Conservation (phyloP, 2,797 vertebrate genomes). For the Pipistrellus pipistrellus region DNA sequence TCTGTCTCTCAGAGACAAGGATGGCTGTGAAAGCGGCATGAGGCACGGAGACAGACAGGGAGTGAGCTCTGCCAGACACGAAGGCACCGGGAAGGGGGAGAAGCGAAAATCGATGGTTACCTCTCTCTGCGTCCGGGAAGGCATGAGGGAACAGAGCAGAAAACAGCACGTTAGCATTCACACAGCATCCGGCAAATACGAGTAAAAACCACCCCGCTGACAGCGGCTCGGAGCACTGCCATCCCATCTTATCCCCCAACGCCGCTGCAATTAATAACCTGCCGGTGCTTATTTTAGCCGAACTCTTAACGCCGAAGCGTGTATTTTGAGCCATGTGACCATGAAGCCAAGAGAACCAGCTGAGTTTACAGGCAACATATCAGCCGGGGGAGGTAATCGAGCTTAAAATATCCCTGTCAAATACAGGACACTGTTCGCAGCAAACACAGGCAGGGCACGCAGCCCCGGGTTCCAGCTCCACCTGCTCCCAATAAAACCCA, state of each 20-base stretch:
- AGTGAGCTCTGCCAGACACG: conserved; percentile 59
- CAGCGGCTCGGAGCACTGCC: neutral
- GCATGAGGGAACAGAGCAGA: conserved; percentile 90
- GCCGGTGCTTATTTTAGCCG: conserved; percentile 65
- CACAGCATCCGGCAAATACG: neutral
- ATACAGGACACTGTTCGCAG: conserved; percentile 69
- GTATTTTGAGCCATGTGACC: conserved; percentile 85
- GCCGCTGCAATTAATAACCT: conserved; percentile 67
- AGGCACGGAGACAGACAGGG: conserved; percentile 67
- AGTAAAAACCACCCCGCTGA: neutral
- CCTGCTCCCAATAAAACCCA: conserved; percentile 27
- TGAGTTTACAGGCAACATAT: conserved; percentile 86
- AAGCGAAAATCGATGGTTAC: conserved; percentile 86
- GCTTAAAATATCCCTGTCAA: conserved; percentile 86
- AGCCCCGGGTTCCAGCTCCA: neutral
- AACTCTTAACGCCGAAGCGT: conserved; percentile 77
- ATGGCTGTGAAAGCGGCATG: conserved; percentile 21
- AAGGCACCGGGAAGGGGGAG: conserved; percentile 51
- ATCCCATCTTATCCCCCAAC: conserved; percentile 17
- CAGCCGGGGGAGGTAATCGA: conserved; percentile 83
- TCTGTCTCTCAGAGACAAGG: conserved; percentile 36
- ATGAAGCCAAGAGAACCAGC: conserved; percentile 86
- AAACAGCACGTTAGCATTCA: conserved; percentile 88
- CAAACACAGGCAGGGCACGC: conserved; percentile 65
- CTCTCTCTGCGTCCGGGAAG: conserved; percentile 93